These are phyloP conservation scores for Leptinotarsa defecta DNA, from an alignment of 1,140 invertebrate species.

Conservation along the genomic window DNA sequence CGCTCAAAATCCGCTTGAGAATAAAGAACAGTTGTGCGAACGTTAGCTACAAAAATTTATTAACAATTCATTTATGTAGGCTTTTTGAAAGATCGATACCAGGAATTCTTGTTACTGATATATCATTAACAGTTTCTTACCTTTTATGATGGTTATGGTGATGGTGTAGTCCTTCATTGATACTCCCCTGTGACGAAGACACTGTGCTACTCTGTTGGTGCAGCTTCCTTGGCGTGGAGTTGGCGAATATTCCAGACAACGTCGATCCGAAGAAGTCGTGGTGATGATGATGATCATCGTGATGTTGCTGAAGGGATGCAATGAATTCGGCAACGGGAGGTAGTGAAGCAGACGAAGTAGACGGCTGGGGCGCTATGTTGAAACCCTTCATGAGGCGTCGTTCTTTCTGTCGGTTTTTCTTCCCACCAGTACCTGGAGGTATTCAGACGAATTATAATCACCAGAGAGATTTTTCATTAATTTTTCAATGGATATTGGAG, in stretches of 20 bases:
- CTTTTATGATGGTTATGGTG: slow-evolving; percentile 47
- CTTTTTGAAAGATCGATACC: too few species aligned
- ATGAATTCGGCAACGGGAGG: slow-evolving; percentile 78
- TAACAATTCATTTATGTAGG: too few species aligned
- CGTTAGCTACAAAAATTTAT: too few species aligned
- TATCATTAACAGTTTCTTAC: slow-evolving; percentile 30
- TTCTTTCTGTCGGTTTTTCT: slow-evolving; percentile 92
- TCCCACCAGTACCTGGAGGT: slow-evolving; percentile 78
- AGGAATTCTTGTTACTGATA: too few species aligned
- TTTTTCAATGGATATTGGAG: too few species aligned
- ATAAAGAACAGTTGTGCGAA: too few species aligned
- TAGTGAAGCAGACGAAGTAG: slow-evolving; percentile 62
- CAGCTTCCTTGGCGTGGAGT: slow-evolving; percentile 51
- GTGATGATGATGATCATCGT: slow-evolving; percentile 53
- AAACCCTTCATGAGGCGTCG: slow-evolving; percentile 92
- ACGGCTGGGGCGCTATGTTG: slow-evolving; percentile 78
- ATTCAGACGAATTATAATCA: too few species aligned
- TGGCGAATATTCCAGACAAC: slow-evolving; percentile 57
- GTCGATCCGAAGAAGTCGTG: slow-evolving; percentile 60
- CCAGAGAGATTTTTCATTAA: too few species aligned
- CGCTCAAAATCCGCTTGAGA: too few species aligned
- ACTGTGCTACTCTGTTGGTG: slow-evolving; percentile 53
- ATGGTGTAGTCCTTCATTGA: slow-evolving; percentile 50
- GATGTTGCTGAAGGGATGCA: slow-evolving; percentile 68
- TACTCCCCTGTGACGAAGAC: slow-evolving; percentile 55